phyloP scores from a whole-genome alignment of 1,140 invertebrate genomes.

The Drosophila orena region DNA sequence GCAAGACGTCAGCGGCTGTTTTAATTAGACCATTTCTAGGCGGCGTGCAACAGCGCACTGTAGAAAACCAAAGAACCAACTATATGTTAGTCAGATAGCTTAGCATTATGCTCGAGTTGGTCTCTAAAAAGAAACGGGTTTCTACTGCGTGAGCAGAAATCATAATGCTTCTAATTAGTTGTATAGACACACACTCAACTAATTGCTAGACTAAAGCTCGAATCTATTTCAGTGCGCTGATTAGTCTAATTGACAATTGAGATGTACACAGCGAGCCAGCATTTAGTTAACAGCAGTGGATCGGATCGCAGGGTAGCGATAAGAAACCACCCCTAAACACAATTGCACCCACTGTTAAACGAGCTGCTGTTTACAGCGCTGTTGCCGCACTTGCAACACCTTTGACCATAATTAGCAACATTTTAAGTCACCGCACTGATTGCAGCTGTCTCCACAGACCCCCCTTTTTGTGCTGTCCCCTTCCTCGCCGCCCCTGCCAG shows the following conservation, averaged over 20 bases:
- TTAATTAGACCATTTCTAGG: constrained; percentile 76
- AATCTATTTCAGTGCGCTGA: no score
- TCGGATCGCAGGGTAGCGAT: background rate
- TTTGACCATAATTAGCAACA: constrained; percentile 51
- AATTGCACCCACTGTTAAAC: background rate
- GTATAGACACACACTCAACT: no score
- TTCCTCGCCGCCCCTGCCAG: background rate
- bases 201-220: no score
- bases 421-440: constrained; percentile 33
- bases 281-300: background rate
- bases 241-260: no score
- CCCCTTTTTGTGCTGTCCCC: background rate
- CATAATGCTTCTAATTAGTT: no score
- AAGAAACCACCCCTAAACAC: background rate
- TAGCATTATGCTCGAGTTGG: background rate
- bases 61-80: constrained; percentile 1
- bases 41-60: constrained; percentile 15
- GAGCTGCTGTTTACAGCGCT: no score
- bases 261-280: no score
- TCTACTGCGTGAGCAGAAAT: no score
- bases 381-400: constrained; percentile 11
- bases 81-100: background rate
- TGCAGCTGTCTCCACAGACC: background rate
- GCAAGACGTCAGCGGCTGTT: constrained; percentile 58
- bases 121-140: no score